A percentile compares a stretch with the other conserved stretches of the same genome.
Evolutionary conservation across 2,113 vertebrate species (phyloP).

Genomic region (Suricata suricatta): DNA sequence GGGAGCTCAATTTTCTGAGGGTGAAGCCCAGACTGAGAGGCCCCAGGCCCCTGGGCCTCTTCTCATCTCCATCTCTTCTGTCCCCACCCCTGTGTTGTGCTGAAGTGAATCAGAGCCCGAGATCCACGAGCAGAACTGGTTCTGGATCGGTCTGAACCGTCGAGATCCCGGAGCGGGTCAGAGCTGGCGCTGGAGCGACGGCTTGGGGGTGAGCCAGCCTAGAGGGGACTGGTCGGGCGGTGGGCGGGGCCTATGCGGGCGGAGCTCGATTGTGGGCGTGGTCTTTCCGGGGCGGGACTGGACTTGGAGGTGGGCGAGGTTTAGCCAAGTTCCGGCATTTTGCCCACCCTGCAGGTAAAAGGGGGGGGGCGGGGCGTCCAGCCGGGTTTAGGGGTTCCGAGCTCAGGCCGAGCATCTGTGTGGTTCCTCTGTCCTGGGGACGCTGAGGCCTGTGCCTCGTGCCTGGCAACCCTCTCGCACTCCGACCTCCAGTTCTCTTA

Average conservation of each 20-base stretch:
- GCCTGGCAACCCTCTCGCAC: background rate
- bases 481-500: conserved; percentile 89
- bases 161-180: conserved; percentile 89
- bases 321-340: rapidly evolving
- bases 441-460: background rate
- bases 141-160: conserved; percentile 97
- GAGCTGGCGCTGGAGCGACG: conserved; percentile 97
- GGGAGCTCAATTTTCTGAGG: background rate
- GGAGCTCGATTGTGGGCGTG: background rate
- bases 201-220: conserved; percentile 88
- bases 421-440: background rate
- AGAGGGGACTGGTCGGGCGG: background rate
- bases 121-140: conserved; percentile 96
- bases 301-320: background rate
- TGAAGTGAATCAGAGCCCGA: conserved; percentile 89
- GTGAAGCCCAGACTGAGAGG: background rate
- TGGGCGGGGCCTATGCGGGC: rapidly evolving
- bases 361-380: background rate
- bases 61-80: background rate
- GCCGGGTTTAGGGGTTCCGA: background rate
- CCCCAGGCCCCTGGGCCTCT: background rate
- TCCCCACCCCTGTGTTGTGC: background rate
- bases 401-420: background rate
- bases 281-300: background rate
- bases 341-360: rapidly evolving